These are phyloP conservation scores for Allygus modestus DNA, from an alignment of 2,888 invertebrate species.

Conservation along the genomic window DNA sequence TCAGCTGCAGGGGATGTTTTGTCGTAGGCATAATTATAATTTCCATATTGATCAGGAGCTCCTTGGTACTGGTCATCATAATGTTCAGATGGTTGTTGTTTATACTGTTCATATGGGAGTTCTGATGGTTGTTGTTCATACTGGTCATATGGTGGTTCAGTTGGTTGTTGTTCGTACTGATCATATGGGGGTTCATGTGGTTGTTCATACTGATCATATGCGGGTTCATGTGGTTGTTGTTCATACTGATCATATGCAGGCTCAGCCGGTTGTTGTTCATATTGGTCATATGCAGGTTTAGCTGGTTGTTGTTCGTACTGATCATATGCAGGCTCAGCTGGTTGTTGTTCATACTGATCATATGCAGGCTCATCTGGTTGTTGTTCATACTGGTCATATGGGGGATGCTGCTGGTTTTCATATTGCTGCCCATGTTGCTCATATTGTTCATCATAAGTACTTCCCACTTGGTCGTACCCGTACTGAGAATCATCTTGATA, in stretches of 20 bases:
- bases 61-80: constrained; percentile 17
- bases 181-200: constrained; percentile 26
- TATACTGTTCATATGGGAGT: background rate
- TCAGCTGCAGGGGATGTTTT: background rate
- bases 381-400: constrained; percentile 45
- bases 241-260: constrained; percentile 26
- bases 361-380: constrained; percentile 7
- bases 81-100: constrained; percentile 12
- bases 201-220: constrained; percentile 4
- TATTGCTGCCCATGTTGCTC: background rate
- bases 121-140: constrained; percentile 12
- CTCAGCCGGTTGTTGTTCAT: constrained; percentile 24
- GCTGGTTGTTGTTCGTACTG: constrained; percentile 27
- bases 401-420: constrained; percentile 29
- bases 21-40: constrained; percentile 32
- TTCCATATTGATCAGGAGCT: constrained; percentile 29
- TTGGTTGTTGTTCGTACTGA: constrained; percentile 12
- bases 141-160: constrained; percentile 15
- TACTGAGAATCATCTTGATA: constrained; percentile 35
- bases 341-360: constrained; percentile 24
- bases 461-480: constrained; percentile 5
- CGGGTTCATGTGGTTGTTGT: background rate
- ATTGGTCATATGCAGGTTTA: background rate
- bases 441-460: constrained; percentile 52
- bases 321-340: background rate